These are phyloP conservation scores for Bombus consobrinus DNA, from an alignment of 1,140 invertebrate genomes.

Conservation along the genomic window DNA sequence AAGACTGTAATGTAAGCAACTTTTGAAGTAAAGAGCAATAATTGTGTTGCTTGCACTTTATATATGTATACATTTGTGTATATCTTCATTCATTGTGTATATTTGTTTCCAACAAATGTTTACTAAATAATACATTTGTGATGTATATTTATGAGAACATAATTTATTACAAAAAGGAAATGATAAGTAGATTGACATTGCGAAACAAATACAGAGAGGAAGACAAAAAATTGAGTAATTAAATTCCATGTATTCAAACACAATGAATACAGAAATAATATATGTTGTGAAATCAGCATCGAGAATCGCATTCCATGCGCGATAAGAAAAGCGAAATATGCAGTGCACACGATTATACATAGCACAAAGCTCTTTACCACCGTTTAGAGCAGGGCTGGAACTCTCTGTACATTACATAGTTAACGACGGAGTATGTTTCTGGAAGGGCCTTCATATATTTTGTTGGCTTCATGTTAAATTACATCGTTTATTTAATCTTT, in stretches of 20 bases:
- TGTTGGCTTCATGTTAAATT: constrained; percentile 53
- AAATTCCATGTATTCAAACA: constrained; percentile 8
- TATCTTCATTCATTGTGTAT: not conserved
- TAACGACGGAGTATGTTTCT: constrained; percentile 71
- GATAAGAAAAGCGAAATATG: constrained; percentile 69
- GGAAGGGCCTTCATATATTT: constrained; percentile 58
- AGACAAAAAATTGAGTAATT: not conserved
- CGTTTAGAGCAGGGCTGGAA: constrained; percentile 75
- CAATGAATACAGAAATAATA: not conserved
- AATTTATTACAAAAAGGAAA: not conserved
- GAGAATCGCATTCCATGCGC: constrained; percentile 74
- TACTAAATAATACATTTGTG: not conserved
- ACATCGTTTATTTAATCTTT: constrained; percentile 69
- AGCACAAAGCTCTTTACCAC: constrained; percentile 79
- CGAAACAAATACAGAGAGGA: not conserved
- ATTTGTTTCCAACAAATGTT: not conserved
- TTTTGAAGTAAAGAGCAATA: constrained; percentile 1
- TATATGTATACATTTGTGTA: not conserved
- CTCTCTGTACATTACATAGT: constrained; percentile 71
- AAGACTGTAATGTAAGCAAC: not conserved
- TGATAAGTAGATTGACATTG: not conserved
- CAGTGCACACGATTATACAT: constrained; percentile 82
- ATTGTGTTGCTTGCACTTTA: not conserved
- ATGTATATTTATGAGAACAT: not conserved
- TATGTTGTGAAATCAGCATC: constrained; percentile 47